Base-by-base conservation (phyloP, 1,140 invertebrate species). In the Drosophila mayri region DNA sequence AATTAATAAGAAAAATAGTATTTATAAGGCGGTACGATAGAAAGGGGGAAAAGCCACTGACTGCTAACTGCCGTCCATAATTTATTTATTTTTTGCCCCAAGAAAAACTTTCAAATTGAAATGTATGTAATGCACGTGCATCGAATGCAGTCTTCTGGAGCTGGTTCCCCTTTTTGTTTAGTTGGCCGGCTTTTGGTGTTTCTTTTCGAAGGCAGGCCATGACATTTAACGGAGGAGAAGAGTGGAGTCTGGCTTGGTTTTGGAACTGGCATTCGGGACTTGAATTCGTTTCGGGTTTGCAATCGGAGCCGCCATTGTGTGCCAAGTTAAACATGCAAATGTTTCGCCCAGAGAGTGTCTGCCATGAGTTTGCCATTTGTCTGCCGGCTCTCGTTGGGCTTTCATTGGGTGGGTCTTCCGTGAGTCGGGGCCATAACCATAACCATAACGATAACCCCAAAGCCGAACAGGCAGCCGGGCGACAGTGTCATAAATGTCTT, bases 401-500 rank as follows among this genome's bases (percentile, higher is more conserved):
- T 87, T 77, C 76, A 76, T 41, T 81, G 43, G 73, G 59, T 81
- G 43, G 73, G 59, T 49, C 47, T 87, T 76, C 74, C 83, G 59
- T 87, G 84, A 57, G 64, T 55, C 52, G 62, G 60, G 63, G 61
- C 72, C 85, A 83, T 88, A 87, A 83, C 76, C 60, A 73, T 73
- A 71, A 71, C 63, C 63, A 50, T 57, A 68, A 73, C 63, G 41
- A 68, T 55, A 68, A 62, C 60, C 40, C 58, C 46, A 64, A 37
- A 72, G 52, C 43, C 54, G 5, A 50, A 32, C 57, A 16, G 35
- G 20, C 52, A 38, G 35, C 32, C 32, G 52, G 52, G 20, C 52
- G 52, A 22, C 66, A 70, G 47, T 55, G 70, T 72, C 83, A 86
- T 86, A 86, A 86, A 86, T 79, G 84, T 86, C 79, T 88, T 74